phyloP scores from a whole-genome alignment of 2,888 invertebrate genomes.

The Yponomeuta sedellus region DNA sequence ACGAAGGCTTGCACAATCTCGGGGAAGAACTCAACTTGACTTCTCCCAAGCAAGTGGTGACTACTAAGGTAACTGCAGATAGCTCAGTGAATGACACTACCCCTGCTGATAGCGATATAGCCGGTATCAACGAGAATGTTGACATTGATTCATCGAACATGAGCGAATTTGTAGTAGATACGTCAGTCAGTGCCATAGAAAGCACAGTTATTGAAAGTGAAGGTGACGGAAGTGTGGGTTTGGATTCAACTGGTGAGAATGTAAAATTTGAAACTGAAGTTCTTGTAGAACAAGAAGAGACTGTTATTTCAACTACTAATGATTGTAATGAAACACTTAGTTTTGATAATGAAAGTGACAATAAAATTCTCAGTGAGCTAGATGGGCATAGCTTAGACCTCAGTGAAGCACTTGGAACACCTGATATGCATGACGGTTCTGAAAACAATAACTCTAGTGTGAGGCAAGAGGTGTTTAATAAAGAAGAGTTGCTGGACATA shows the following conservation, averaged over 20 bases:
- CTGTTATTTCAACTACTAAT: constrained; percentile 25
- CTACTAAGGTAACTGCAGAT: background rate
- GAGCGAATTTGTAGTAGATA: constrained; percentile 4
- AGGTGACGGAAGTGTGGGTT: background rate
- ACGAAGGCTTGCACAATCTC: background rate
- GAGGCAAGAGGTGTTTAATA: constrained; percentile 63
- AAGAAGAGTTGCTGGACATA: constrained; percentile 65
- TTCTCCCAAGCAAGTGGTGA: background rate
- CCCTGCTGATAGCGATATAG: background rate
- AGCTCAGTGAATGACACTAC: background rate
- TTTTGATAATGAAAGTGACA: constrained; percentile 29
- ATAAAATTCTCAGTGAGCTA: constrained; percentile 48
- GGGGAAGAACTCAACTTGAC: background rate
- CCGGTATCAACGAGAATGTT: background rate
- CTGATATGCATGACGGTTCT: constrained; percentile 45
- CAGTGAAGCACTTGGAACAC: constrained; percentile 56
- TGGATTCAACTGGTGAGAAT: constrained; percentile 28
- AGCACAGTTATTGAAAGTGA: constrained; percentile 1
- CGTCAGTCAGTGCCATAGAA: constrained; percentile 3
- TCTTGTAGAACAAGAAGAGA: constrained; percentile 44
- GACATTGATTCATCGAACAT: background rate
- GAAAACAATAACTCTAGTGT: constrained; percentile 55
- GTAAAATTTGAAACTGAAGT: constrained; percentile 63
- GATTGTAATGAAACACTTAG: constrained; percentile 29
- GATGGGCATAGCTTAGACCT: constrained; percentile 55